Percentiles rank a stretch among this genome's conserved stretches.
Evolutionary conservation across 2,888 invertebrate genomes (phyloP).

Genomic region (Drosophila neoperkinsi): DNA sequence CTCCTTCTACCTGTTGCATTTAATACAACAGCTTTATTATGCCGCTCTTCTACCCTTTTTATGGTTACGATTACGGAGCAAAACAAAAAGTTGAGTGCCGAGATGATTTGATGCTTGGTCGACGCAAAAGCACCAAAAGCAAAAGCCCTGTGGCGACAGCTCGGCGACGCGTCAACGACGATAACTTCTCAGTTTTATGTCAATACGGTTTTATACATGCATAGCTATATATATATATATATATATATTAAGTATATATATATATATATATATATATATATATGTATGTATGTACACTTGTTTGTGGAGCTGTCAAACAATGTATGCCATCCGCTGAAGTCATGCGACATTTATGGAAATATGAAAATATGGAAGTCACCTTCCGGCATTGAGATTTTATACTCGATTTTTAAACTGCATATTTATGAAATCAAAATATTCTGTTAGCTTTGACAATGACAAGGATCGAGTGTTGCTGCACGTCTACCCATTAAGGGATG

Average conservation of each 20-base stretch:
- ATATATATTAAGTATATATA: neutral
- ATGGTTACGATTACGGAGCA: neutral
- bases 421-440: neutral
- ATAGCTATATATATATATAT: slow-evolving; percentile 16
- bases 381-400: neutral
- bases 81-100: slow-evolving; percentile 16
- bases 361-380: neutral
- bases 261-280: slow-evolving; percentile 1
- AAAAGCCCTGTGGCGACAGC: slow-evolving; percentile 58
- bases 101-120: slow-evolving; percentile 11
- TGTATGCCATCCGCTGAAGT: neutral
- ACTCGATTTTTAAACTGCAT: neutral
- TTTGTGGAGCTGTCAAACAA: neutral
- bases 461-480: neutral
- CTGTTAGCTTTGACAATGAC: neutral
- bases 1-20: slow-evolving; percentile 7
- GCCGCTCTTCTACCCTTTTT: neutral
- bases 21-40: neutral
- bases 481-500: too few relatives aligned
- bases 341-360: neutral
- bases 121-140: slow-evolving; percentile 6
- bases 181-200: slow-evolving; percentile 59
- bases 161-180: slow-evolving; percentile 61
- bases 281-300: neutral
- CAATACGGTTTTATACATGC: slow-evolving; percentile 45